Evolutionary conservation across 2,797 vertebrate genomes (phyloP), one percentile per base, ranked within the genome.

Genomic region (Trachurus trachurus): DNA sequence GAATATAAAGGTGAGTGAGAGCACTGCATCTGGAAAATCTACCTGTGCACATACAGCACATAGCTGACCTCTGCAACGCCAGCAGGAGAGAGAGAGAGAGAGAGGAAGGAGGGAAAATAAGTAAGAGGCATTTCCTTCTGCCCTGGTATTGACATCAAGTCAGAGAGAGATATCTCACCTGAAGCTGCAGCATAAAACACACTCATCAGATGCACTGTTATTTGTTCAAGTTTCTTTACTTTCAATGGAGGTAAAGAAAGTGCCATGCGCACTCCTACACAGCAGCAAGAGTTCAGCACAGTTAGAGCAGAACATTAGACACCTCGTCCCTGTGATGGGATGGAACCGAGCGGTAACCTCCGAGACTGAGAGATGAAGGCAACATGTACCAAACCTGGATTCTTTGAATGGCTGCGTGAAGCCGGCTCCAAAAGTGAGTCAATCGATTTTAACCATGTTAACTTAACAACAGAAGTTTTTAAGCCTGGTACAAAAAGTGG

Each of bases 21-120:
- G 63, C 0, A 3, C 74, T 13, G 77, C 87, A 84, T 90, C 82
- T 84, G 86, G 84, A 84, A 92, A 86, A 73, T 76, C 63, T 84
- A 90, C 89, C 87, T 89, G 83, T 1, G 50, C 57, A 52, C 15
- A 62, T 22, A 57, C 60, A 61, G 53, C 39, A 57, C 70, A 58
- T 39, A 57, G 60, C 50, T 77, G 86, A 89, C 71, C 74, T 81
- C 71, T 69, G 42, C 56, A 42, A 74, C 56, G 62, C n/a, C 71
- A 62, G 73, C 54, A 49, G 66, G 47, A 74, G 64, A 73, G 21
- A 31, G 21, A 26, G 34, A 31, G 34, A 17, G n/a, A 42, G 44
- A 49, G 45, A 49, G 17, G 17, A 19, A 49, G 17, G 29, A 60
- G 65, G 52, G 61, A 11, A 26, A 40, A 19, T 1, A 17, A 52